Evolutionary conservation across 2,113 vertebrate genomes (phyloP).

Genomic region (Misgurnus anguillicaudatus): DNA sequence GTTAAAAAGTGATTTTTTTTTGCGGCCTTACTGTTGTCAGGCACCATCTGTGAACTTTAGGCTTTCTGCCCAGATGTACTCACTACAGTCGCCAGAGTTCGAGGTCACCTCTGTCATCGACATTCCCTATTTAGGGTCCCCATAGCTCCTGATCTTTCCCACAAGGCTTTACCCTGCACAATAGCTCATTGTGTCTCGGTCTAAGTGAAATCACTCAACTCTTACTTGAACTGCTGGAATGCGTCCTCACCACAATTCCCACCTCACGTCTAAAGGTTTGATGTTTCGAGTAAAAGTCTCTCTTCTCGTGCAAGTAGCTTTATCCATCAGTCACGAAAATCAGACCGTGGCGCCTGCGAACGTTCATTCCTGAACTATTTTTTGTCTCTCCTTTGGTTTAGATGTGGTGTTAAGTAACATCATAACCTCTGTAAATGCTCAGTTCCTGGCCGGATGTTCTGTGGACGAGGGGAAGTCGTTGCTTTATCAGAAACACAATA

Average conservation of each 20-base stretch:
- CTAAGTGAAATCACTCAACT: slow-evolving; percentile 30
- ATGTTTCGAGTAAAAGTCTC: slow-evolving; percentile 27
- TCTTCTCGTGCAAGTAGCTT: not conserved
- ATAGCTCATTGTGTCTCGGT: slow-evolving; percentile 29
- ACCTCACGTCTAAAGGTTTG: not conserved
- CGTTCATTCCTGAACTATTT: slow-evolving; percentile 2
- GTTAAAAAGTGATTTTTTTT: no score
- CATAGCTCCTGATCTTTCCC: slow-evolving; percentile 25
- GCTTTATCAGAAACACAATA: slow-evolving; percentile 41
- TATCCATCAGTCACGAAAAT: not conserved
- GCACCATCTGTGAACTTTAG: no score
- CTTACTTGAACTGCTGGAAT: slow-evolving; percentile 29
- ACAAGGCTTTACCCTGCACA: slow-evolving; percentile 9
- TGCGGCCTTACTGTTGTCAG: no score
- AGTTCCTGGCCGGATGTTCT: slow-evolving; percentile 30
- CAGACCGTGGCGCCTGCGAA: not conserved
- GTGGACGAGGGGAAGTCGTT: not conserved
- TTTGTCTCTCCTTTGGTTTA: not conserved
- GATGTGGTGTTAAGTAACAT: not conserved
- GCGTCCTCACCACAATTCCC: slow-evolving; percentile 12
- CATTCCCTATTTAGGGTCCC: not conserved
- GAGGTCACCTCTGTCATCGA: slow-evolving; percentile 16
- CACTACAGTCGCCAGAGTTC: not conserved
- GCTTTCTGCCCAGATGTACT: not conserved
- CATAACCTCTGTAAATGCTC: slow-evolving; percentile 29